These are phyloP conservation scores for Sogatella furcifera DNA, from an alignment of 1,140 invertebrate genomes.

Conservation along the genomic window DNA sequence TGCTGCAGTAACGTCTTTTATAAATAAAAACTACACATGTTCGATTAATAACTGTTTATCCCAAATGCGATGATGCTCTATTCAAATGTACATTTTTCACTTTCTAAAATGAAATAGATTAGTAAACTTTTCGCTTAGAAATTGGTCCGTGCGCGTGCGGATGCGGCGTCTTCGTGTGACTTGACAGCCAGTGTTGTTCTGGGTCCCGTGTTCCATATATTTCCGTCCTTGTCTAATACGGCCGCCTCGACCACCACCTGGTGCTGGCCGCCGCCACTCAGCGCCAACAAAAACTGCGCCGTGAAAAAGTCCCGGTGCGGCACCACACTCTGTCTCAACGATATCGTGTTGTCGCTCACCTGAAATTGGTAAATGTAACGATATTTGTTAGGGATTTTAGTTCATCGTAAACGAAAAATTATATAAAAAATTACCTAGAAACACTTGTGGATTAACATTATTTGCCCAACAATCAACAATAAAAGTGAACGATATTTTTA, in stretches of 20 bases:
- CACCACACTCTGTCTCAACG: slow-evolving; percentile 49
- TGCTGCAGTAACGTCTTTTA: slow-evolving; percentile 39
- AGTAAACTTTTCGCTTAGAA: too few species aligned
- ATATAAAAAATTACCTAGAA: too few species aligned
- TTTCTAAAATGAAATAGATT: too few species aligned
- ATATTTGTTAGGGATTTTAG: too few species aligned
- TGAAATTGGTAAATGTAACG: neutral
- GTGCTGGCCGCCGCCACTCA: slow-evolving; percentile 41
- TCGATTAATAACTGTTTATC: too few species aligned
- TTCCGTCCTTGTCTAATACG: slow-evolving; percentile 57
- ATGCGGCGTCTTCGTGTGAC: slow-evolving; percentile 49
- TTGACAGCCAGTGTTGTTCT: slow-evolving; percentile 53
- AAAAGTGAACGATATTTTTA: too few species aligned
- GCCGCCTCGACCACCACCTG: slow-evolving; percentile 55
- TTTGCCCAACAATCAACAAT: too few species aligned
- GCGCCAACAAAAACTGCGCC: slow-evolving; percentile 59
- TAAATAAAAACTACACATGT: too few species aligned
- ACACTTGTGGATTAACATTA: too few species aligned
- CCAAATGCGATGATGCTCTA: too few species aligned
- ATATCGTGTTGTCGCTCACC: slow-evolving; percentile 5
- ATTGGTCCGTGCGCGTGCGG: slow-evolving; percentile 2
- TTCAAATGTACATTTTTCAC: too few species aligned
- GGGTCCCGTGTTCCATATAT: slow-evolving; percentile 65
- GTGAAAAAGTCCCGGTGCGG: slow-evolving; percentile 73
- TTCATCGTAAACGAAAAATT: too few species aligned